Conservation (phyloP, 2,797 vertebrate species). For the Molossus alvarezi region DNA sequence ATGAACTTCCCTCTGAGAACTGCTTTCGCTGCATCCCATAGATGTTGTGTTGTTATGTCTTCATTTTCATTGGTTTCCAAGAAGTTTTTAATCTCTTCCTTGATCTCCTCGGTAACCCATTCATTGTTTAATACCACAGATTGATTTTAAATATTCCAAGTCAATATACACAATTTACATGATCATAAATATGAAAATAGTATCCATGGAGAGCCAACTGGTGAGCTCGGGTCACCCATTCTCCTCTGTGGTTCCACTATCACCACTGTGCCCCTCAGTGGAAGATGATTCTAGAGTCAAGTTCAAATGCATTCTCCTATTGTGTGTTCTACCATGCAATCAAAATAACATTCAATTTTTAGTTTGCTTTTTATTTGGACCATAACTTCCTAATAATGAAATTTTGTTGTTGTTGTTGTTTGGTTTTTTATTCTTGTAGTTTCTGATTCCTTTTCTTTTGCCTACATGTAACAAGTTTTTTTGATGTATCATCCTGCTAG, state of each 20-base stretch:
- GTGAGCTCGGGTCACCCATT: too few species aligned
- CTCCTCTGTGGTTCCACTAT: neutral
- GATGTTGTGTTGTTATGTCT: too few species aligned
- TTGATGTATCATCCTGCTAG: neutral
- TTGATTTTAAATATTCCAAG: slow-evolving; percentile 28
- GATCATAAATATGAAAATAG: neutral
- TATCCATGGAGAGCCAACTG: neutral
- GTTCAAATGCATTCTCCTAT: slow-evolving; percentile 21
- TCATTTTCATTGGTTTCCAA: too few species aligned
- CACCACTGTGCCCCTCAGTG: neutral
- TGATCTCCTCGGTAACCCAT: too few species aligned
- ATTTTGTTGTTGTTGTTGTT: neutral
- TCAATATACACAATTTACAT: neutral
- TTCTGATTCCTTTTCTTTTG: neutral
- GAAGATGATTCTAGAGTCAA: neutral
- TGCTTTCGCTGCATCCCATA: too few species aligned
- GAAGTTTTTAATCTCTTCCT: too few species aligned
- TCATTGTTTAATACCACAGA: neutral
- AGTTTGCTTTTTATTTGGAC: slow-evolving; percentile 20
- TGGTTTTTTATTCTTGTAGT: neutral
- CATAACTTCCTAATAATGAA: neutral
- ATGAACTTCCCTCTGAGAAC: too few species aligned
- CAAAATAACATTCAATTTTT: neutral
- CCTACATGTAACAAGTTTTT: neutral
- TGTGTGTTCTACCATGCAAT: neutral